Evolutionary conservation across 2,888 invertebrate species (phyloP).

Genomic region (Silvanus unidentatus): DNA sequence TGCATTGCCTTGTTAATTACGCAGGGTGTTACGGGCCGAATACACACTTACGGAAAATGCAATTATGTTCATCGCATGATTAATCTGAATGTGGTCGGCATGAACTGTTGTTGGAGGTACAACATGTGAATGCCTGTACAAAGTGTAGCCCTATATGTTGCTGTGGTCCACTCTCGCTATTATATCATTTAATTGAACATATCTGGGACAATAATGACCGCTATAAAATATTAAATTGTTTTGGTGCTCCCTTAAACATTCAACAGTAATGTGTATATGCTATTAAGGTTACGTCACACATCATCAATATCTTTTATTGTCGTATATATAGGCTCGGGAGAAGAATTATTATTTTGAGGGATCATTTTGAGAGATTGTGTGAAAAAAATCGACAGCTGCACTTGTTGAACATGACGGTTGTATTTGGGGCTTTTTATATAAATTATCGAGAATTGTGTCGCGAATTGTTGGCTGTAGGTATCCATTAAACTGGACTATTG

Average conservation of each 20-base stretch:
- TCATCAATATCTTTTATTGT: no score
- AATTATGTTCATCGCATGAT: slow-evolving; percentile 41
- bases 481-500: no score
- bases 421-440: no score
- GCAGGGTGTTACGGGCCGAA: slow-evolving; percentile 34
- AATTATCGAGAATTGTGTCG: no score
- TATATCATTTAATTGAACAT: slow-evolving; percentile 24
- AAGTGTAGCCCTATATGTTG: slow-evolving; percentile 15
- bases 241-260: not conserved
- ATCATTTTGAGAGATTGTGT: no score
- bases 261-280: no score
- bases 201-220: slow-evolving; percentile 24
- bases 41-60: slow-evolving; percentile 41
- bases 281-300: no score
- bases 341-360: no score
- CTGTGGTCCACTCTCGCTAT: slow-evolving; percentile 1
- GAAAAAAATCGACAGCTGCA: no score
- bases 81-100: slow-evolving; percentile 37
- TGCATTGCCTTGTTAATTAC: slow-evolving; percentile 40
- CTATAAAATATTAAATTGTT: slow-evolving; percentile 27
- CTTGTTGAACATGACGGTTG: no score
- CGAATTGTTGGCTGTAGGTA: no score
- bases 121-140: slow-evolving; percentile 25
- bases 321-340: no score
- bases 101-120: slow-evolving; percentile 28